phyloP scores from a whole-genome alignment of 2,797 vertebrate species.

The Dallia pectoralis region DNA sequence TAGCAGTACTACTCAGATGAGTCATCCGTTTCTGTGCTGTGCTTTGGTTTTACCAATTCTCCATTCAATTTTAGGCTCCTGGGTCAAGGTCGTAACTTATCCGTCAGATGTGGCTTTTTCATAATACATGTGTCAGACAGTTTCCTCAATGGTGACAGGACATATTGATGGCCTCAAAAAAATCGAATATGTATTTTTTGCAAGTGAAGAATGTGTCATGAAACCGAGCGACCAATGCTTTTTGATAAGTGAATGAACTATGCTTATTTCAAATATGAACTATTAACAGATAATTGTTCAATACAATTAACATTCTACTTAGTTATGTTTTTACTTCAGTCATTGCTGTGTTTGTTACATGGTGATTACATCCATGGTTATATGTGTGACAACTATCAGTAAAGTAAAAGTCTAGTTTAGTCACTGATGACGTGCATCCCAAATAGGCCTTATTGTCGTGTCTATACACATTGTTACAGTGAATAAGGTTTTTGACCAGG shows the following conservation, averaged over 20 bases:
- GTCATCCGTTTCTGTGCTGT: slow-evolving; percentile 44
- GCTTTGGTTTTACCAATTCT: slow-evolving; percentile 25
- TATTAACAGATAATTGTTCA: background rate
- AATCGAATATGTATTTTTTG: background rate
- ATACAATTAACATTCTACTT: background rate
- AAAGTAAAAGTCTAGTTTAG: background rate
- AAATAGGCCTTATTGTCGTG: background rate
- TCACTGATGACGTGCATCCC: background rate
- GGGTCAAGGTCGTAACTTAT: slow-evolving; percentile 19
- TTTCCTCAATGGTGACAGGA: background rate
- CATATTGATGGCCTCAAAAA: background rate
- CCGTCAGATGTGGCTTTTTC: slow-evolving; percentile 6
- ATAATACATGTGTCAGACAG: background rate
- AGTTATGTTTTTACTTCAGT: no score
- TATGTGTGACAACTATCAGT: background rate
- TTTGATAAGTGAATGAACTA: background rate
- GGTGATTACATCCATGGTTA: no score
- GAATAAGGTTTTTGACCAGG: slow-evolving; percentile 40
- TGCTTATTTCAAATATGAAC: background rate
- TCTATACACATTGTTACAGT: slow-evolving; percentile 11
- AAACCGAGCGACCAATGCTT: background rate
- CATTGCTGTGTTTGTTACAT: no score
- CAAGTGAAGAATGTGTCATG: background rate
- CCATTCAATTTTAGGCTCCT: background rate
- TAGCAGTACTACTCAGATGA: slow-evolving; percentile 57